Conservation (phyloP, 2,888 invertebrate genomes). For the Germaria angustata region DNA sequence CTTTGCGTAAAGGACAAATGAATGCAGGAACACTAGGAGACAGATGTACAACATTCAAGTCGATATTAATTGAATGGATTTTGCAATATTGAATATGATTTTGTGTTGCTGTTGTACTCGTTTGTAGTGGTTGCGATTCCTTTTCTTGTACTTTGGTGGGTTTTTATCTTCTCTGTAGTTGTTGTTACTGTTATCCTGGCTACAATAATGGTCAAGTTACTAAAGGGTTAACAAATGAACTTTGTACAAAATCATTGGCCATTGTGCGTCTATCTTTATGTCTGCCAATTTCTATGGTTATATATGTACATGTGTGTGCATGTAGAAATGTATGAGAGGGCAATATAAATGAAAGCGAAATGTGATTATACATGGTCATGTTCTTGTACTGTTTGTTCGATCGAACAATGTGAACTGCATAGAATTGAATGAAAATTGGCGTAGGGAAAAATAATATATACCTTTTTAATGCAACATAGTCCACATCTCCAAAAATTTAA, state of each 20-base stretch:
- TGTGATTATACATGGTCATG: constrained; percentile 64
- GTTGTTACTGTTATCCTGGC: neutral
- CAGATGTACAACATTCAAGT: constrained; percentile 42
- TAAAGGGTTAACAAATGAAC: constrained; percentile 52
- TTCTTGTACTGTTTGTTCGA: constrained; percentile 40
- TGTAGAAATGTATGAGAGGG: constrained; percentile 21
- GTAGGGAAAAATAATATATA: neutral
- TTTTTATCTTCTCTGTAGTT: neutral
- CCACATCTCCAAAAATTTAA: no score
- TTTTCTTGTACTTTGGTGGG: neutral
- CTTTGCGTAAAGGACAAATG: neutral
- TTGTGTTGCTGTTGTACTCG: constrained; percentile 19
- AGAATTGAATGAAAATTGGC: constrained; percentile 17
- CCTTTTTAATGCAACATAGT: no score
- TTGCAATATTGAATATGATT: constrained; percentile 32
- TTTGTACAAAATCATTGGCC: constrained; percentile 41
- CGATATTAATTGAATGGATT: constrained; percentile 49
- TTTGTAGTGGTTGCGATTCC: neutral
- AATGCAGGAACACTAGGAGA: neutral
- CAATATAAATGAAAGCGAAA: constrained; percentile 64
- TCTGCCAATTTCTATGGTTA: neutral
- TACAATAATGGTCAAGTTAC: constrained; percentile 41
- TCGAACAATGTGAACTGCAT: constrained; percentile 39
- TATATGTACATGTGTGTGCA: neutral
- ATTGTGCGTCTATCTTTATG: neutral